Base-by-base conservation (phyloP, 2,113 vertebrate genomes). In the Lophotis ruficrista region DNA sequence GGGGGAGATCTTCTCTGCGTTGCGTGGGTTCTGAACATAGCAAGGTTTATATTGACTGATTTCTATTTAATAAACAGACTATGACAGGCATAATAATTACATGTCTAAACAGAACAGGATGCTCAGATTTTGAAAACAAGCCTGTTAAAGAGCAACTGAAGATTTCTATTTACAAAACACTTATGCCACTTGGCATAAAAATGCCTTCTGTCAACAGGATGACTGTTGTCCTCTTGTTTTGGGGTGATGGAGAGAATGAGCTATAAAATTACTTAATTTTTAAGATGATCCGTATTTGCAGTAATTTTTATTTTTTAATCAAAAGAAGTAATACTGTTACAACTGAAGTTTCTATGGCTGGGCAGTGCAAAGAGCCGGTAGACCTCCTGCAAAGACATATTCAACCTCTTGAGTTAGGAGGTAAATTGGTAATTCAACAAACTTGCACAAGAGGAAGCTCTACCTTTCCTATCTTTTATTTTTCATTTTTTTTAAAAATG, bases 41-140 rank as follows among this genome's bases (percentile, higher is more conserved):
- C 92, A 92, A 95, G 92, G 86, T 96, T 96, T 94, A 78, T 87
- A 95, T 87, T 91, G 95, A 89, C 73, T 84, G 92, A 61, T 92
- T 96, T 92, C 33, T 94, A 65, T 89, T 96, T 95, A 94, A 96
- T 92, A 96, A 95, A 96, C 90, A 96, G 72, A 82, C 54, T 48
- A 60, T 95, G 96, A 95, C 86, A 96, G 64, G 80, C 79, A 93
- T 92, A 96, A 95, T 93, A 94, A 91, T 93, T 62, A 87, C 66
- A 77, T 92, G 86, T 81, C 96, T 91, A 94, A 94, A 93, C 86
- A 95, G 80, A 93, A 53, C 38, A 94, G 53, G 90, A 90, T 94
- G 95, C 83, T 96, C 56, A 90, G 51, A 89, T 94, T 91, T 95
- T 94, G 47, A 89, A 93, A 92, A 91, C 50, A 83, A 87, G 72